Conservation (phyloP, 2,888 invertebrate species). For the Erebia palarica region DNA sequence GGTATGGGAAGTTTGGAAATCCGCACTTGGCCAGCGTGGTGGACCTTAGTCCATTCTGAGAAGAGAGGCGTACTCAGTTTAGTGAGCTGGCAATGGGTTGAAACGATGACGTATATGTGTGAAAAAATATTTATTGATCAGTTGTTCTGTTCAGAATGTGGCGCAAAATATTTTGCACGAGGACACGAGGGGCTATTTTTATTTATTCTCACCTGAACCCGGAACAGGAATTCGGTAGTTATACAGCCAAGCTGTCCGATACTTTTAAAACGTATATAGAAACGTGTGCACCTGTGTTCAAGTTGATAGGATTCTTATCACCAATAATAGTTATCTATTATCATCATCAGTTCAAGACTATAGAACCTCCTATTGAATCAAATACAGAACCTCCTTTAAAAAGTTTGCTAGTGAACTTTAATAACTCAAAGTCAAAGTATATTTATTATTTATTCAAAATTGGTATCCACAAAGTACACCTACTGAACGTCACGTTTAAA, state of each 20-base stretch:
- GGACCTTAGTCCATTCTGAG: no score
- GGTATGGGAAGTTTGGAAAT: neutral
- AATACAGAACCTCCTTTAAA: no score
- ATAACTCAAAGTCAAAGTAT: no score
- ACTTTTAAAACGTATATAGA: neutral
- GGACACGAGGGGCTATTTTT: neutral
- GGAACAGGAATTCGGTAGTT: neutral
- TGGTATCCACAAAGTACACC: no score
- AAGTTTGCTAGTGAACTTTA: no score
- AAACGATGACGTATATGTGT: neutral
- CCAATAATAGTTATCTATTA: neutral
- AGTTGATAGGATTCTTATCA: neutral
- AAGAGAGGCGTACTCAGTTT: no score
- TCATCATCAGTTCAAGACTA: neutral
- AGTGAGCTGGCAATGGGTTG: no score
- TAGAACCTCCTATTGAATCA: no score
- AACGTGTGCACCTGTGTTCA: neutral
- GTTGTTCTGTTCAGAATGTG: neutral
- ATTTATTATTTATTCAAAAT: no score
- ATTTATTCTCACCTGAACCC: constrained; percentile 8
- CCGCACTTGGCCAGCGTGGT: neutral
- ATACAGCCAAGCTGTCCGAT: constrained; percentile 4
- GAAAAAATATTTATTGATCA: neutral
- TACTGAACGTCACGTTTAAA: no score
- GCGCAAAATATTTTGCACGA: constrained; percentile 2